Evolutionary conservation across 2,113 vertebrate genomes (phyloP), one percentile per base, ranked within the genome.

Genomic region (Pimephales promelas): DNA sequence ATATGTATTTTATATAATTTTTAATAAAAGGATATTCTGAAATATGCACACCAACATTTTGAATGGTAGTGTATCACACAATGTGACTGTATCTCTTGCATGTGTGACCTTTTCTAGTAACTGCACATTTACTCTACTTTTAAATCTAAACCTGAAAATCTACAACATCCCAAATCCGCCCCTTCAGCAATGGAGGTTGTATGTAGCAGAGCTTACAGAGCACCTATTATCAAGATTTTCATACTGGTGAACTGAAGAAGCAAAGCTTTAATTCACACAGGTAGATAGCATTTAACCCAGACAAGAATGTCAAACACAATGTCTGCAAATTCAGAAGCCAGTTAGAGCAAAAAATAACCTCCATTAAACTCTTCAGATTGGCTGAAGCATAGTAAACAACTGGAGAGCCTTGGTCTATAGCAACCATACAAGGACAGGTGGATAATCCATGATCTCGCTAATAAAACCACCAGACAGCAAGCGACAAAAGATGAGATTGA

Each of bases 381-480:
- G 14, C n/a, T 45, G 56, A 78, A 61, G 36, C 34, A 61, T 62
- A 43, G 57, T 26, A 40, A 78, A 78, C 56, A 78, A 34, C 56
- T 45, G 22, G 36, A 61, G 7, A 59, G 36, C 36, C 14, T 61
- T 78, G 36, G 76, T 36, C 4, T 59, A 45, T 20, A 59, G 45
- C n/a, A 61, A 28, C 31, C 36, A 78, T 45, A 43, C 8, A 26
- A 28, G 56, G 56, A 28, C 76, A 61, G 36, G 76, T 78, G 56
- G 34, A 78, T 28, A 78, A 43, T 2, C 24, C 56, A 78, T 78
- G 36, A 78, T 78, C 76, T 61, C n/a, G 2, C 56, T 43, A 56
- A 62, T 61, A 14, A 78, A 78, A 45, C n/a, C 14, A 78, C 36
- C n/a, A 78, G 56, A 78, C 22, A 43, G n/a, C n/a, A 61, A 76